Evolutionary conservation across 2,113 vertebrate species (phyloP).

Genomic region (Fukomys damarensis): DNA sequence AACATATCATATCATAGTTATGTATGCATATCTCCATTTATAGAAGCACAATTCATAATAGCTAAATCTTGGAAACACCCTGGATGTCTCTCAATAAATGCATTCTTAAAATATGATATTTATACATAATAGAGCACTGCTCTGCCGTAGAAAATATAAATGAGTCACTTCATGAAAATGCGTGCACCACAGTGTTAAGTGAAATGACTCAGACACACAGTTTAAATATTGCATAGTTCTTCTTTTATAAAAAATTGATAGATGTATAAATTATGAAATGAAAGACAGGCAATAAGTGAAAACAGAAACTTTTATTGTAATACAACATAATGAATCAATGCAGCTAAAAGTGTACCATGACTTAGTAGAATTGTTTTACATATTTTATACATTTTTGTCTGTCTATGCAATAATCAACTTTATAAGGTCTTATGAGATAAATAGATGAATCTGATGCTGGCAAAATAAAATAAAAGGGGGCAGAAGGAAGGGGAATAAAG

Average conservation of each 20-base stretch:
- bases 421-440: neutral
- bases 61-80: neutral
- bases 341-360: neutral
- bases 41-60: neutral
- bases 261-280: neutral
- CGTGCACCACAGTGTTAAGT: neutral
- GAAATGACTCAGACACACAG: neutral
- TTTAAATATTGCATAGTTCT: neutral
- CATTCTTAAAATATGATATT: neutral
- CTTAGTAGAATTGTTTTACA: neutral
- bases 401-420: neutral
- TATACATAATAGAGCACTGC: neutral
- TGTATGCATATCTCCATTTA: neutral
- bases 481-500: neutral
- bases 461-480: neutral
- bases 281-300: neutral
- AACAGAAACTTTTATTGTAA: neutral
- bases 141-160: neutral
- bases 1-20: neutral
- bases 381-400: neutral
- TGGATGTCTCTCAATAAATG: neutral
- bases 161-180: neutral
- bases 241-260: neutral
- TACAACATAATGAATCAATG: neutral
- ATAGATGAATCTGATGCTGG: neutral